phyloP scores from a whole-genome alignment of 2,888 invertebrate genomes.

The Steinernema scapterisci region DNA sequence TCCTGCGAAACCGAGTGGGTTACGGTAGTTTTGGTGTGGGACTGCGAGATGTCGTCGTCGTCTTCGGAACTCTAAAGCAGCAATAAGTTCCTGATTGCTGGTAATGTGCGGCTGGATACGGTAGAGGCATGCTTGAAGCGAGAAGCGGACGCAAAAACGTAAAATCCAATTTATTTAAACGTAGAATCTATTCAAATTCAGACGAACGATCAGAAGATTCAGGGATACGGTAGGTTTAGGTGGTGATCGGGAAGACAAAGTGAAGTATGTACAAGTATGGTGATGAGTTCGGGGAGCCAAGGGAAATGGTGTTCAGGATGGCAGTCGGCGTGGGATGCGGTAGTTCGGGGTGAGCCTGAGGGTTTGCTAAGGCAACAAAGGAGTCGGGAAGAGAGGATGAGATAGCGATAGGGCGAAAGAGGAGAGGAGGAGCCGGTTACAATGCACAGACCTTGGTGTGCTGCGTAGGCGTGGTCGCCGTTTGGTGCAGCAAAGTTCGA shows the following conservation, averaged over 20 bases:
- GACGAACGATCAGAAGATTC: background rate
- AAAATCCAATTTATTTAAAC: background rate
- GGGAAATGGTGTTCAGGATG: conserved; percentile 32
- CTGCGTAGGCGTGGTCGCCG: conserved; percentile 44
- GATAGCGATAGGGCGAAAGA: conserved; percentile 22
- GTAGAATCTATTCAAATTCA: conserved; percentile 25
- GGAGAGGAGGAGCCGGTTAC: conserved; percentile 17
- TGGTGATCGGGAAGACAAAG: background rate
- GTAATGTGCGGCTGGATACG: background rate
- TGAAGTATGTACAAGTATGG: conserved; percentile 23
- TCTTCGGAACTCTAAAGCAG: conserved; percentile 16
- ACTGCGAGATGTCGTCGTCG: background rate
- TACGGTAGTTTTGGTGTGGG: conserved; percentile 8
- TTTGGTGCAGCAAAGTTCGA: conserved; percentile 62
- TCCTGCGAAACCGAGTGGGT: background rate
- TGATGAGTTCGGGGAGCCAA: conserved; percentile 30
- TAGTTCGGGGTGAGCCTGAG: background rate
- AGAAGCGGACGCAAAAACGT: background rate
- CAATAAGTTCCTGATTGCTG: background rate
- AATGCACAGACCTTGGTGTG: conserved; percentile 49
- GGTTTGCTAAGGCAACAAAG: conserved; percentile 3
- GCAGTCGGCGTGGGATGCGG: conserved; percentile 34
- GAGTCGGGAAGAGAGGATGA: conserved; percentile 11
- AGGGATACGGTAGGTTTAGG: conserved; percentile 5
- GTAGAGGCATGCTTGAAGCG: conserved; percentile 18